Evolutionary conservation across 2,113 vertebrate genomes (phyloP), one percentile per base, ranked within the genome.

Genomic region (mouse (Mus musculus)): DNA sequence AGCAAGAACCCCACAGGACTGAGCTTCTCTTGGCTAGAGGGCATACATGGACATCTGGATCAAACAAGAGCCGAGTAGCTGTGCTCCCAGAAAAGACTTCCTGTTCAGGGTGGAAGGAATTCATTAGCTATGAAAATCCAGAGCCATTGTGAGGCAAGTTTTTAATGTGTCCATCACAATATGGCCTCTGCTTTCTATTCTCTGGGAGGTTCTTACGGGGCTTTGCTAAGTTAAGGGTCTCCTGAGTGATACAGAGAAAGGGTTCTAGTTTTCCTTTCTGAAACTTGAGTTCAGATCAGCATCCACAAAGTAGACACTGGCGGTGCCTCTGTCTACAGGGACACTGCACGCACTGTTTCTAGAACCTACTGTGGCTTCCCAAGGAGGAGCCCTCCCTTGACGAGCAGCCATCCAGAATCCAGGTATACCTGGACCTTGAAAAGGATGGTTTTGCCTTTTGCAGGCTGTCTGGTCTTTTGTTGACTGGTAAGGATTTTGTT

Each of bases 341-440:
- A 3, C 39, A 26, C 20, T 17, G 5, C 8, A 2, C 20, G 17
- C 88, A 4, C 54, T 5, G 33, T 39, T 49, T 46, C 77, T 61
- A 61, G n/a, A 73, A 13, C 39, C 39, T 28, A 19, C 1, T 46
- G 24, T 17, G 3, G 13, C 28, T 19, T 8, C 65, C 30, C 49
- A 4, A 20, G 30, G 81, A 77, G 4, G 42, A 73, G 16, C 28
- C 72, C 36, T 0, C 22, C 5, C 9, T 5, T 2, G 33, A 4
- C 0, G 13, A 59, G 49, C 39, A 1, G 20, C 5, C 59, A 0
- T 19, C 11, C 2, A 9, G 65, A 42, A 24, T 1, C 19, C 54
- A 20, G 69, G 36, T 28, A 14, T 4, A 61, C 46, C 77, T 26
- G 26, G 56, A 7, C 28, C 33, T 22, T 33, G 46, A 13, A 10